A percentile compares a stretch with the other conserved stretches of the same genome.
phyloP scores from a whole-genome alignment of 35 echinoderm and acorn worm species.

The Ophiothrix spiculata region DNA sequence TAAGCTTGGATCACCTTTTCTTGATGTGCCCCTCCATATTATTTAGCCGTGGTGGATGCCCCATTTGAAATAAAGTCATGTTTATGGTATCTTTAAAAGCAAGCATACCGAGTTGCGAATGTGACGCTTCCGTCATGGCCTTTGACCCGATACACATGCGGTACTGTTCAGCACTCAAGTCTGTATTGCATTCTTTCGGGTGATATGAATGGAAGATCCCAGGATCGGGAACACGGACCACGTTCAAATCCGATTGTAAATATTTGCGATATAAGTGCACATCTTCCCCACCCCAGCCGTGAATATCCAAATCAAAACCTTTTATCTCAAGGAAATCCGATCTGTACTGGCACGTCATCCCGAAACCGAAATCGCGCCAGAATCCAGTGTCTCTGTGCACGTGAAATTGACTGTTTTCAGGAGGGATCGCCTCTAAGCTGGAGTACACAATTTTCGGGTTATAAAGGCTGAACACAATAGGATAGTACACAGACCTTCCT shows the following conservation, averaged over 20 bases:
- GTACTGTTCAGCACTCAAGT: conserved; percentile 84
- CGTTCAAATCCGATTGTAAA: conserved; percentile 82
- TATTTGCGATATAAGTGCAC: conserved; percentile 83
- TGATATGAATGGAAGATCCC: conserved; percentile 95
- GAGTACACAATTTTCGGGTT: conserved; percentile 85
- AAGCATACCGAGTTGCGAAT: conserved; percentile 78
- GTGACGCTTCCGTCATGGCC: conserved; percentile 82
- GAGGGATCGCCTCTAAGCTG: conserved; percentile 34
- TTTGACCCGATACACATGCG: conserved; percentile 85
- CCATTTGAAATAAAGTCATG: conserved; percentile 75
- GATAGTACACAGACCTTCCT: conserved; percentile 91
- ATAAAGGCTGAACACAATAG: conserved; percentile 95
- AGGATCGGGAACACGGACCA: conserved; percentile 84
- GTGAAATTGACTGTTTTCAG: conserved; percentile 58
- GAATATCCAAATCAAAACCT: conserved; percentile 89
- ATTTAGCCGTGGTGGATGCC: not conserved
- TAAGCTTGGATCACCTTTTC: conserved; percentile 1
- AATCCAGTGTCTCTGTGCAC: conserved; percentile 84
- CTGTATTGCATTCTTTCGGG: conserved; percentile 82
- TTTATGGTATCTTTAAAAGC: conserved; percentile 89
- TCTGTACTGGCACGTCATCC: conserved; percentile 97
- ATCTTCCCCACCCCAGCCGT: conserved; percentile 95
- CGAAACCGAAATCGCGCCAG: conserved; percentile 96
- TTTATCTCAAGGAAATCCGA: conserved; percentile 84
- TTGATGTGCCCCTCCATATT: not conserved